Evolutionary conservation across 35 echinoderm and acorn worm genomes (phyloP).

Genomic region (Lytechinus variegatus): DNA sequence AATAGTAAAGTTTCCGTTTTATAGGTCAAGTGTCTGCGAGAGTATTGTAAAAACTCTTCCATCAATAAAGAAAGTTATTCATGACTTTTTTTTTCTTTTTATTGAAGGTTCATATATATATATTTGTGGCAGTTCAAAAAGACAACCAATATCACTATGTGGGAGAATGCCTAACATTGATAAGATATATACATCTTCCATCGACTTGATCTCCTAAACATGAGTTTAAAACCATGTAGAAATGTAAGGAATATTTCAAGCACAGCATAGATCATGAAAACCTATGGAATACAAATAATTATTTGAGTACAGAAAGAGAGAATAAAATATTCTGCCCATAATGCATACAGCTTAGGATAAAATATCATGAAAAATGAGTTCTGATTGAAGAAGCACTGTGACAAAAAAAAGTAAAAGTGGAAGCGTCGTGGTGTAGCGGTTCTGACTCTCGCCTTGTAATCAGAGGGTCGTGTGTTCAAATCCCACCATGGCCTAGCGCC

Average conservation of each 20-base stretch:
- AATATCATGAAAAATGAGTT: not conserved
- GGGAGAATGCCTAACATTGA: not conserved
- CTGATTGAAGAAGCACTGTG: not conserved
- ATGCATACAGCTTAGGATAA: not conserved
- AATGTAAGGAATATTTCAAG: no score
- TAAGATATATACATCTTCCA: not conserved
- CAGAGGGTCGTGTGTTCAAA: no score
- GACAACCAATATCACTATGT: no score
- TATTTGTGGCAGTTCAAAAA: no score
- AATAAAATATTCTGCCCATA: not conserved
- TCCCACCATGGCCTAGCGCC: no score
- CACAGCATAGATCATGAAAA: no score
- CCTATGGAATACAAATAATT: not conserved
- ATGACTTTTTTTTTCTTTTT: not conserved
- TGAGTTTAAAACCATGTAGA: not conserved
- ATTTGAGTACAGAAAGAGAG: not conserved
- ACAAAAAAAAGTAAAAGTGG: not conserved
- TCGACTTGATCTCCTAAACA: not conserved
- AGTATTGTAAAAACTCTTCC: not conserved
- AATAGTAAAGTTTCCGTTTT: not conserved
- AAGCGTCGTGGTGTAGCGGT: no score
- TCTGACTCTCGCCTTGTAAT: no score
- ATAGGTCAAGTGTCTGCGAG: not conserved
- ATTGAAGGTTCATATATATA: not conserved
- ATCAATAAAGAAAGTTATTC: not conserved